Conservation (phyloP, 1,140 invertebrate genomes). For the Rhynchophorus ferrugineus region DNA sequence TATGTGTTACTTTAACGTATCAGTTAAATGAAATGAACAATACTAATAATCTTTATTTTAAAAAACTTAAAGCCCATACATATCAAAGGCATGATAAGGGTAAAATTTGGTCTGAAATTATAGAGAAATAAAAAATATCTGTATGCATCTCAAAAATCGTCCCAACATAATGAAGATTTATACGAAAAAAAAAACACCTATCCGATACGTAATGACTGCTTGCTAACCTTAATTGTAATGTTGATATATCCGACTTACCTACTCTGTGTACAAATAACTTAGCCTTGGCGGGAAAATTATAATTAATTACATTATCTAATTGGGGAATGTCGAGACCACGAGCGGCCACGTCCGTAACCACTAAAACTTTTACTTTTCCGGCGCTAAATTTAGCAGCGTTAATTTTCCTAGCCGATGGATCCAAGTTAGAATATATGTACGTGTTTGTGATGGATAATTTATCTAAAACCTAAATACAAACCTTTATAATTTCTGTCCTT, state of each 20-base stretch:
- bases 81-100: no score
- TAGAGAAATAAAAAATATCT: background rate
- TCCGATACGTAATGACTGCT: no score
- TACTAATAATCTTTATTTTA: no score
- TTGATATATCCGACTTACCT: constrained; percentile 69
- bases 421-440: constrained; percentile 91
- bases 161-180: no score
- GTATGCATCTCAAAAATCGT: background rate
- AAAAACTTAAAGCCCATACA: no score
- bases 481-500: background rate
- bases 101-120: no score
- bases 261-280: constrained; percentile 98
- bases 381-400: constrained; percentile 87
- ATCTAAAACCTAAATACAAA: constrained; percentile 64
- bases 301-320: constrained; percentile 95
- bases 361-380: constrained; percentile 67
- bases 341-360: constrained; percentile 97
- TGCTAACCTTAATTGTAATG: no score
- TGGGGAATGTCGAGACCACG: constrained; percentile 95
- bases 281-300: constrained; percentile 92
- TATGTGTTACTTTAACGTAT: no score
- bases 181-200: no score
- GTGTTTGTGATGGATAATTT: constrained; percentile 73
- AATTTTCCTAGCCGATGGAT: constrained; percentile 92
- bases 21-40: no score